Percentiles rank a stretch among this genome's conserved stretches.
These are phyloP conservation scores for Drosophila rufa DNA, from an alignment of 1,140 invertebrate genomes.

Conservation along the genomic window DNA sequence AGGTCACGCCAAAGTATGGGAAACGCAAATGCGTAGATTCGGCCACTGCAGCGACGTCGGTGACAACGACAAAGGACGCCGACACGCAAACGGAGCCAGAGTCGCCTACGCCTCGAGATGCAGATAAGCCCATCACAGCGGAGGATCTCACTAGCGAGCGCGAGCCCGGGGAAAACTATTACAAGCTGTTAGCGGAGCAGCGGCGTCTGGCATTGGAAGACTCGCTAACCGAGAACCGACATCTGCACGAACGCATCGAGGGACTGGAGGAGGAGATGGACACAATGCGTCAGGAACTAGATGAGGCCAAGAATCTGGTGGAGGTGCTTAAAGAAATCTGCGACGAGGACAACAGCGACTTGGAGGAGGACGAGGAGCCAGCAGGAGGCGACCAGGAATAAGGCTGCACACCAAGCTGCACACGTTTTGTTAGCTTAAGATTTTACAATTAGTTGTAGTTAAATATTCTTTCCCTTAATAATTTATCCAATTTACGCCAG, in stretches of 20 bases:
- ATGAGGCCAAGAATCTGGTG: constrained; percentile 87
- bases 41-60: constrained; percentile 7
- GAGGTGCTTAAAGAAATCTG: constrained; percentile 87
- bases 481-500: constrained; percentile 44
- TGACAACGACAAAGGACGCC: constrained; percentile 44
- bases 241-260: constrained; percentile 85
- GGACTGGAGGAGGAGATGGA: constrained; percentile 87
- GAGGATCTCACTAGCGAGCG: constrained; percentile 87
- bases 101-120: constrained; percentile 7
- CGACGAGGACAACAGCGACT: constrained; percentile 68
- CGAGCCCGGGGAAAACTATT: constrained; percentile 88
- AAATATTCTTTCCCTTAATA: constrained; percentile 29
- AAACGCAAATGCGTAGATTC: constrained; percentile 79
- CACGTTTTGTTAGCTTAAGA: constrained; percentile 43
- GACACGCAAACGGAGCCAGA: constrained; percentile 70
- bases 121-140: constrained; percentile 72
- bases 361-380: constrained; percentile 36
- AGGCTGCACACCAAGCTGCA: constrained; percentile 30
- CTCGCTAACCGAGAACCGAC: constrained; percentile 87
- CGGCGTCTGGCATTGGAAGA: constrained; percentile 87
- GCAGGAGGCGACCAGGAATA: constrained; percentile 36
- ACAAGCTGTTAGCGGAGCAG: constrained; percentile 88
- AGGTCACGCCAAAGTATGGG: constrained; percentile 70
- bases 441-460: constrained; percentile 61
- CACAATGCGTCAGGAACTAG: constrained; percentile 88